A percentile compares a stretch with the other conserved stretches of the same genome.
These are phyloP conservation scores for Apeltes quadracus DNA, from an alignment of 2,113 vertebrate genomes.

Conservation along the genomic window DNA sequence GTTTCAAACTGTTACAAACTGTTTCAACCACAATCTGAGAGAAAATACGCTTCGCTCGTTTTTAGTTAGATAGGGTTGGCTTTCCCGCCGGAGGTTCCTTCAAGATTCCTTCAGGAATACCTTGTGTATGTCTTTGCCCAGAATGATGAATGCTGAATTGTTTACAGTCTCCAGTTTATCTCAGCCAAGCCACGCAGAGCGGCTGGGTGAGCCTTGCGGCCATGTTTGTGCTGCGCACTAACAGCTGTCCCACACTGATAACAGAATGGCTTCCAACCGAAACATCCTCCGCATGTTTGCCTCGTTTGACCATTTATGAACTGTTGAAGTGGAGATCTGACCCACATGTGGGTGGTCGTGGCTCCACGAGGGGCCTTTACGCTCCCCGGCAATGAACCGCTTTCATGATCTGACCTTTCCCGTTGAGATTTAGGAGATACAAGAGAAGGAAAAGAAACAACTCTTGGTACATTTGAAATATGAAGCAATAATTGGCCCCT, in stretches of 20 bases:
- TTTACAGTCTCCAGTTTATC: constrained; percentile 65
- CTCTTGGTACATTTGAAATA: background rate
- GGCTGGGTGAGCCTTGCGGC: constrained; percentile 49
- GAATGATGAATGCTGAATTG: constrained; percentile 24
- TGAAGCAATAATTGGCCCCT: background rate
- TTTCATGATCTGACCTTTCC: constrained; percentile 30
- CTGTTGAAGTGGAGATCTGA: constrained; percentile 19
- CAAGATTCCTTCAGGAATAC: too few species aligned
- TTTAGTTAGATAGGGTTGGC: background rate
- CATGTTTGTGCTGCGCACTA: constrained; percentile 46
- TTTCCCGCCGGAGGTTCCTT: background rate
- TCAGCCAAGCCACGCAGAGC: constrained; percentile 42
- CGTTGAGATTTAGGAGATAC: too few species aligned
- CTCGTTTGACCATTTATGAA: constrained; percentile 24
- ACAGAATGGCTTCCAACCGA: constrained; percentile 47
- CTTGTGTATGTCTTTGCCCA: background rate
- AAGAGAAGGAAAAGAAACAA: too few species aligned
- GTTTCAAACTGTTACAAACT: background rate
- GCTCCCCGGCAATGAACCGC: background rate
- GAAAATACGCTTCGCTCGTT: background rate
- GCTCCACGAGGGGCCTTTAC: background rate
- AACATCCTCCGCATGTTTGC: constrained; percentile 48
- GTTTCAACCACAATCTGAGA: background rate
- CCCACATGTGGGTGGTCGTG: constrained; percentile 13
- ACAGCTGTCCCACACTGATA: constrained; percentile 51